phyloP scores from a whole-genome alignment of 2,888 invertebrate species.

The Tigriopus californicus region DNA sequence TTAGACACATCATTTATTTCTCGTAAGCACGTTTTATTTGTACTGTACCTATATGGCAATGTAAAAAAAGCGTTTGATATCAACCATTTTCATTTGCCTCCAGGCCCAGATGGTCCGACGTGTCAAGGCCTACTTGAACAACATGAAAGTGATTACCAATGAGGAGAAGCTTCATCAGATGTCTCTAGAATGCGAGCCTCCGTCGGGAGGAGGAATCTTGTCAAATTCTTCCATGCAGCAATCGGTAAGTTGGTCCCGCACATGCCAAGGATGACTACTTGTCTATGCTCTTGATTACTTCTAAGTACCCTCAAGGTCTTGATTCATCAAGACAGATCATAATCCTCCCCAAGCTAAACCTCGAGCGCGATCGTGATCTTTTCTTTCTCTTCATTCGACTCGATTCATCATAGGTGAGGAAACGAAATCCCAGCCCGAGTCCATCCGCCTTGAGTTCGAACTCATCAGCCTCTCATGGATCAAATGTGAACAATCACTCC shows the following conservation, averaged over 20 bases:
- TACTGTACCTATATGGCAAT: too few species aligned
- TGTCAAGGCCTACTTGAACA: constrained; percentile 84
- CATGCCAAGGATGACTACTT: too few species aligned
- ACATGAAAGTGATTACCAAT: constrained; percentile 75
- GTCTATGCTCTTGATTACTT: not conserved
- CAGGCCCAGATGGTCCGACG: constrained; percentile 87
- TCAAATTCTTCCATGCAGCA: too few species aligned
- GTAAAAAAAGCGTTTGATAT: too few species aligned
- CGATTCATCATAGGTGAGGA: not conserved
- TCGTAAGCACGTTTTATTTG: too few species aligned
- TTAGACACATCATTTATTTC: too few species aligned
- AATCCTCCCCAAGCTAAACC: too few species aligned
- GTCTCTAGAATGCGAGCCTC: constrained; percentile 70
- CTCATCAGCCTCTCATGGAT: constrained; percentile 16
- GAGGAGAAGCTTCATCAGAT: constrained; percentile 72
- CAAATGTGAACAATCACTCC: not conserved
- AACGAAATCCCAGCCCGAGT: constrained; percentile 28
- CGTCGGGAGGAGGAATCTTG: constrained; percentile 17
- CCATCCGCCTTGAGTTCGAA: constrained; percentile 27
- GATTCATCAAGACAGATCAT: not conserved
- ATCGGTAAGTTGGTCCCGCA: too few species aligned
- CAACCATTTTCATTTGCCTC: too few species aligned
- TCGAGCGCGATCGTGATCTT: too few species aligned
- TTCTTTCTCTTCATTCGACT: not conserved
- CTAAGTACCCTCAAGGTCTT: too few species aligned